Base-by-base conservation (phyloP, 2,888 invertebrate species). In the Andrena marginata region DNA sequence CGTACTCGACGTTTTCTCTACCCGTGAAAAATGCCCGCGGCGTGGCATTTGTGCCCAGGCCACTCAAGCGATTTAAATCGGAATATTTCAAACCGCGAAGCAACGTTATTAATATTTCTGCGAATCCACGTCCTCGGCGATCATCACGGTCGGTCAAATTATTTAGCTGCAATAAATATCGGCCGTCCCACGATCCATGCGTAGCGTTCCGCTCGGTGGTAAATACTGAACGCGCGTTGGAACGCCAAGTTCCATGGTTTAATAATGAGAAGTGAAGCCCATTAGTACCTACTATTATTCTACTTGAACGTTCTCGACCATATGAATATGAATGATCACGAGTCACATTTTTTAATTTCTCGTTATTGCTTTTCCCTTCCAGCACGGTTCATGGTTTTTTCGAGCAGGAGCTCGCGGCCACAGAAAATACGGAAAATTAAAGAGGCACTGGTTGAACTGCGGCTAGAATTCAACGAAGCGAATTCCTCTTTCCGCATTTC, bases 141-240 rank as follows among this genome's bases (percentile, higher is more conserved):
- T 65, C 73, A 49, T 59, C 31, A 23, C 8, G 16, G 29, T 2
- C 16, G 42, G 33, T 29, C 65, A 68, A 75, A 74, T 71, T 62
- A 68, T 65, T 82, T 54, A 54, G 33, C 29, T 29, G 70, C 71
- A 84, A 82, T 79, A 77, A 84, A 79, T 77, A 81, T 33, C 73
- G 42, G 51, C 31, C 35, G 49, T 48, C 20, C 60, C 59, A 64
- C 54, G 64, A 56, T 26, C 13, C 64, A 26, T 16, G 69, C 35
- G 54, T 56, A 49, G 42, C 49, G 56, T 33, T 51, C 49, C 60
- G 54, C 8, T 29, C 0, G 10, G n/a, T 35, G 51, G 48, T 64
- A 74, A 76, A 84, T 70, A 82, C 73, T 33, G 63, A 65, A 69
- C 10, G 49, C 4, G 31, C 26, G 16, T 33, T 13, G 49, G 35